Percentiles rank a stretch among this genome's conserved stretches.
Conservation (phyloP, 2,797 vertebrate genomes). For the Falco naumanni region DNA sequence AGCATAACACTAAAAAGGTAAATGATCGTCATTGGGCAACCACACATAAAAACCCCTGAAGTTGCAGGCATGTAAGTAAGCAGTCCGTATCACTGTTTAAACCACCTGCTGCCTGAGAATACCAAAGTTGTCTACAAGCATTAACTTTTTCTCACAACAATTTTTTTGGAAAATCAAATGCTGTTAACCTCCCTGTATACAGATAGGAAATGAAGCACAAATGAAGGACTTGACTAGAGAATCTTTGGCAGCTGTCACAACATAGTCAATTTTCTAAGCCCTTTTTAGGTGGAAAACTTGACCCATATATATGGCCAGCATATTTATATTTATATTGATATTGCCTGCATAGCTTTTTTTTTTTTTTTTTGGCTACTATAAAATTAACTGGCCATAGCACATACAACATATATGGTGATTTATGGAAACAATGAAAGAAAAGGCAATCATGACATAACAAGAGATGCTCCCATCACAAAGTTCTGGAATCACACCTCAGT, state of each 20-base stretch:
- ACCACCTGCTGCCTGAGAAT: not conserved
- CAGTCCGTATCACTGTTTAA: not conserved
- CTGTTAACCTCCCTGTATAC: not conserved
- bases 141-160: not conserved
- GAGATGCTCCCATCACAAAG: not conserved
- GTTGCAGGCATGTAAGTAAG: not conserved
- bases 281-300: not conserved
- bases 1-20: not conserved
- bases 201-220: not conserved
- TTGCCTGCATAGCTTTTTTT: fast-evolving
- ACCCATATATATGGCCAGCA: not conserved
- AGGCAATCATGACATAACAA: not conserved
- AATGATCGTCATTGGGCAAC: not conserved
- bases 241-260: not conserved
- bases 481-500: not conserved
- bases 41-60: not conserved
- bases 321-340: not conserved
- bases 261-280: not conserved
- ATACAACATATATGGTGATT: not conserved
- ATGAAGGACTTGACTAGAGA: not conserved
- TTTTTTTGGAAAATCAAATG: not conserved
- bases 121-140: not conserved
- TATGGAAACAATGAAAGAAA: not conserved
- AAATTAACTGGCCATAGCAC: not conserved
- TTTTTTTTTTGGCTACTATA: not conserved